A percentile compares a stretch with the other conserved stretches of the same genome.
Conservation (phyloP, 2,113 vertebrate species). For the Varanus salvator region DNA sequence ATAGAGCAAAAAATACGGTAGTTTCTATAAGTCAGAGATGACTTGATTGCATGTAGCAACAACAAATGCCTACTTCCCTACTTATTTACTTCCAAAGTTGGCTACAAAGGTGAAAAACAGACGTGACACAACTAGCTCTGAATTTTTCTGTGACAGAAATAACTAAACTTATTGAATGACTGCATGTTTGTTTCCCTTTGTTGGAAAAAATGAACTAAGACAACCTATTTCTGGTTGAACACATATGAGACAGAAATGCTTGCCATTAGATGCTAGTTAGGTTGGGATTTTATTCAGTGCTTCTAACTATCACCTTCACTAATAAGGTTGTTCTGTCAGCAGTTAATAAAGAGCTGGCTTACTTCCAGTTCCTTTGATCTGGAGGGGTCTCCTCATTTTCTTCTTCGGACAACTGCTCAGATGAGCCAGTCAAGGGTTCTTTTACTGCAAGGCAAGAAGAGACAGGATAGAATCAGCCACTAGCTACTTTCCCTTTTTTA, state of each 20-base stretch:
- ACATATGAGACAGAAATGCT: neutral
- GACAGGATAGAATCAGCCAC: neutral
- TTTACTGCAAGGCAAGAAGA: neutral
- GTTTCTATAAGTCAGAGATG: too few species aligned
- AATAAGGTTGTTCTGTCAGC: neutral
- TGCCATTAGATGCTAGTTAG: neutral
- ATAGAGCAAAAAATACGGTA: too few species aligned
- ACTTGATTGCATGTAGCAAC: too few species aligned
- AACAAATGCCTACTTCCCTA: neutral
- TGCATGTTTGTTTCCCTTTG: neutral
- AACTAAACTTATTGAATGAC: neutral
- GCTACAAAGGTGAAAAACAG: neutral
- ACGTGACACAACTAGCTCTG: neutral
- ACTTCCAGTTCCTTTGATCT: constrained; percentile 4
- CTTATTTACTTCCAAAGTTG: neutral
- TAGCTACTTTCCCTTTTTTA: neutral
- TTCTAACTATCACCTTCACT: neutral
- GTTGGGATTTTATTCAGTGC: neutral
- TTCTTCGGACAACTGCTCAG: neutral
- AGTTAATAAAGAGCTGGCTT: fast-evolving
- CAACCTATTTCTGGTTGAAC: neutral
- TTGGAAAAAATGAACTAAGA: neutral
- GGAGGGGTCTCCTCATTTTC: neutral
- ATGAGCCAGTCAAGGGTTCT: neutral
- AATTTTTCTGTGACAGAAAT: neutral